Conservation (phyloP, 2,113 vertebrate species). For the Tragelaphus strepsiceros region DNA sequence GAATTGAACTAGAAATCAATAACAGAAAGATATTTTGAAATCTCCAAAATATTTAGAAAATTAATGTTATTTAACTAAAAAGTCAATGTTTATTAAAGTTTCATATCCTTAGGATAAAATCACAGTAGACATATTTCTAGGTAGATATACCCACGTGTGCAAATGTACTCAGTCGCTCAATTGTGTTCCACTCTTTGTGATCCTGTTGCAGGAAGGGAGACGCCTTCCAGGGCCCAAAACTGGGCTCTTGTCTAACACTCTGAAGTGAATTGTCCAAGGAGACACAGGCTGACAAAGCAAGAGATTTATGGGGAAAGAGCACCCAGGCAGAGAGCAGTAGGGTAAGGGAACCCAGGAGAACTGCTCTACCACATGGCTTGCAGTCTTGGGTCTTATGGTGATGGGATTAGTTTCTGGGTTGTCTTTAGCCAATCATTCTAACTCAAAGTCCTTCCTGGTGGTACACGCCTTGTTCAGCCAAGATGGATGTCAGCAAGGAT, state of each 20-base stretch:
- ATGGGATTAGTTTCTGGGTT: not conserved
- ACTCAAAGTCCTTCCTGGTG: not conserved
- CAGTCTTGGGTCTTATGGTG: not conserved
- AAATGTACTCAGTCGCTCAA: rapidly evolving
- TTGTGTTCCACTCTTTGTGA: not conserved
- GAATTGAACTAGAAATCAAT: not conserved
- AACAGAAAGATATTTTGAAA: not conserved
- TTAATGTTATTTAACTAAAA: not conserved
- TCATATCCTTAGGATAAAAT: not conserved
- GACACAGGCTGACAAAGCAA: not conserved
- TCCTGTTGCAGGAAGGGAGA: not conserved
- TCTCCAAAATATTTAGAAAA: not conserved
- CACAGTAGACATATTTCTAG: not conserved
- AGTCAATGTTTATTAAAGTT: not conserved
- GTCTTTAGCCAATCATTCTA: not conserved
- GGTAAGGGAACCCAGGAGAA: not conserved
- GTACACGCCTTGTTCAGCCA: not conserved
- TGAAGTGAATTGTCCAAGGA: not conserved
- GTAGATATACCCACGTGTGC: not conserved
- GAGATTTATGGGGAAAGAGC: not conserved
- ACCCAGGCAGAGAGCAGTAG: not conserved
- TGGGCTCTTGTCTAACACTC: not conserved
- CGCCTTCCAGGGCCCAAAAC: not conserved
- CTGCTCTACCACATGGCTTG: not conserved
- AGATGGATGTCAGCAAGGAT: not conserved